Evolutionary conservation across 1,140 invertebrate genomes (phyloP).

Genomic region (Brachionus plicatilis): DNA sequence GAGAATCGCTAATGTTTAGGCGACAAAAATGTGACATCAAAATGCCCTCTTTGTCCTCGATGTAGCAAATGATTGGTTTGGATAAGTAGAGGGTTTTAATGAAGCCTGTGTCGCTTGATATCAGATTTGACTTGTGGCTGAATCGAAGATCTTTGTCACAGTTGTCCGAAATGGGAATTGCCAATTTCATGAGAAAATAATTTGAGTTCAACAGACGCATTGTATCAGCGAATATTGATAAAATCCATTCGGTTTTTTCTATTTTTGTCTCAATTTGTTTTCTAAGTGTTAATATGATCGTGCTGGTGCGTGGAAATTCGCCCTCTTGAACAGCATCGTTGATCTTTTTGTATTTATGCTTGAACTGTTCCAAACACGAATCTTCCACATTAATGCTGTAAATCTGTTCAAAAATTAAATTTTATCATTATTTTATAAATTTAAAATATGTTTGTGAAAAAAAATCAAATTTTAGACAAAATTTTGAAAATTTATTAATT

Average conservation of each 20-base stretch:
- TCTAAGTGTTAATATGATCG: constrained; percentile 16
- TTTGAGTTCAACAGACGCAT: constrained; percentile 35
- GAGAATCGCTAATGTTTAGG: constrained; percentile 15
- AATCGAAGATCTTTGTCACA: constrained; percentile 35
- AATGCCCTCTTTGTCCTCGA: constrained; percentile 37
- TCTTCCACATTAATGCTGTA: constrained; percentile 36
- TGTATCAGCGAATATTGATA: constrained; percentile 36
- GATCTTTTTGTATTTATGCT: constrained; percentile 31
- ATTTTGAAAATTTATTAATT: too few species aligned
- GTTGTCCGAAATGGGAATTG: constrained; percentile 36
- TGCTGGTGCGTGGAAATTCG: constrained; percentile 38
- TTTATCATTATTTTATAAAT: too few species aligned
- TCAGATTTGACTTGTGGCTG: constrained; percentile 35
- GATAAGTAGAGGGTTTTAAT: constrained; percentile 34
- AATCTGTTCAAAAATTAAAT: neutral
- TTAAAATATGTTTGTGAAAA: too few species aligned
- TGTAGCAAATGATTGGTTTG: constrained; percentile 31
- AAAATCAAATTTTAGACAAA: too few species aligned
- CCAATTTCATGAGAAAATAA: constrained; percentile 40
- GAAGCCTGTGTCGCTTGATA: constrained; percentile 33
- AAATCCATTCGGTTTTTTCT: constrained; percentile 38
- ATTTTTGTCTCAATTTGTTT: constrained; percentile 40
- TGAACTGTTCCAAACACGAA: constrained; percentile 32
- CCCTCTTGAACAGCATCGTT: constrained; percentile 30
- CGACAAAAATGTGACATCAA: constrained; percentile 39